Conservation (phyloP, 2,113 vertebrate genomes). For the Cavia porcellus region DNA sequence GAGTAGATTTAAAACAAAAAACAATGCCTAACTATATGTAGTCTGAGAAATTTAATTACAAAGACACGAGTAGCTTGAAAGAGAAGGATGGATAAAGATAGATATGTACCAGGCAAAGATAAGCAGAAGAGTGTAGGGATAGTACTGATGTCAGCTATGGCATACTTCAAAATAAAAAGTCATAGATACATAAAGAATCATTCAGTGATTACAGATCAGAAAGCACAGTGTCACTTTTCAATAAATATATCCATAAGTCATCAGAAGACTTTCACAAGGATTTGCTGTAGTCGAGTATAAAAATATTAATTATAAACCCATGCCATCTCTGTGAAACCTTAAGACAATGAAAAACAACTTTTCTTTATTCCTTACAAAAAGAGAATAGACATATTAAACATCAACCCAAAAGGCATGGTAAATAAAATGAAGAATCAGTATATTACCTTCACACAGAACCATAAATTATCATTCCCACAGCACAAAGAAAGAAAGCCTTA, state of each 20-base stretch:
- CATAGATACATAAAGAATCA: background rate
- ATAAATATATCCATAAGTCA: background rate
- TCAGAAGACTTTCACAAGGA: background rate
- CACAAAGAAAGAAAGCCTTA: background rate
- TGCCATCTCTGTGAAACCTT: conserved; percentile 64
- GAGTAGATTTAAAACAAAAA: background rate
- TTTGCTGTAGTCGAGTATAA: background rate
- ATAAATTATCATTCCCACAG: conserved; percentile 36
- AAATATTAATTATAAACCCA: conserved; percentile 40
- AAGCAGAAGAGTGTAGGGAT: background rate
- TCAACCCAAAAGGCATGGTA: background rate
- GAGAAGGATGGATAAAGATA: background rate
- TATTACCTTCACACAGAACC: conserved; percentile 43
- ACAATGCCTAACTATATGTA: background rate
- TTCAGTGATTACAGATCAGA: conserved; percentile 7
- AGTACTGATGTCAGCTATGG: background rate
- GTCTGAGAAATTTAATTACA: background rate
- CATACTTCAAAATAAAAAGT: background rate
- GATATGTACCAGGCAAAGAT: background rate
- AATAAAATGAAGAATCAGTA: conserved; percentile 43
- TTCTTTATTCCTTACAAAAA: conserved; percentile 45
- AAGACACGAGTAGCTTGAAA: background rate
- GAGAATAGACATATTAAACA: conserved; percentile 34
- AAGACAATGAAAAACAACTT: conserved; percentile 55
- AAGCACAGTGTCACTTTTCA: background rate